Evolutionary conservation across 2,888 invertebrate genomes (phyloP).

Genomic region (Zootermopsis nevadensis): DNA sequence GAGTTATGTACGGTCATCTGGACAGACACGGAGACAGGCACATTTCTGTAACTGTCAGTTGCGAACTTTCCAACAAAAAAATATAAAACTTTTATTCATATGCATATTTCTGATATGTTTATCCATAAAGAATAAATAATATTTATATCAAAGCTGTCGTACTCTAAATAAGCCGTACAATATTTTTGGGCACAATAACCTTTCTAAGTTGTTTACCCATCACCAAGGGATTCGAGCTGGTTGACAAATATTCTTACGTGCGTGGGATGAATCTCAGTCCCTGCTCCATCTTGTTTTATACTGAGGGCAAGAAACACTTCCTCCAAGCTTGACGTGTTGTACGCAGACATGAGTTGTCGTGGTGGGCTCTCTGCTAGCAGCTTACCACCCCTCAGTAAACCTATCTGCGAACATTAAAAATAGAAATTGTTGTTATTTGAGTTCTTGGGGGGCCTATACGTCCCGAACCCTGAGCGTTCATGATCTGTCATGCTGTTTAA

Average conservation of each 20-base stretch:
- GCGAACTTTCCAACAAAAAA: too few species aligned
- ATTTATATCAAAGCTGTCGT: too few species aligned
- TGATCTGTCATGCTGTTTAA: too few species aligned
- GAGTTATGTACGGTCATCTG: too few species aligned
- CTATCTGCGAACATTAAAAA: constrained; percentile 73
- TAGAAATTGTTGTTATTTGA: background rate
- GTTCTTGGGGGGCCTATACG: too few species aligned
- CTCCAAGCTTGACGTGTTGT: constrained; percentile 81
- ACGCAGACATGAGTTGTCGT: constrained; percentile 73
- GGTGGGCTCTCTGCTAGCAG: constrained; percentile 89
- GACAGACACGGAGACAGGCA: too few species aligned
- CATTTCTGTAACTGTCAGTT: too few species aligned
- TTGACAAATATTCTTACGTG: background rate
- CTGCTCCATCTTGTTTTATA: constrained; percentile 66
- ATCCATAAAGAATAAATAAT: too few species aligned
- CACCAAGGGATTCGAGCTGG: background rate
- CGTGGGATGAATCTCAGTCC: background rate
- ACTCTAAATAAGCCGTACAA: too few species aligned
- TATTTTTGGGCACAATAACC: background rate
- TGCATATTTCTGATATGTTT: too few species aligned
- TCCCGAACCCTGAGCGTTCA: too few species aligned
- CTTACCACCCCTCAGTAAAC: constrained; percentile 87
- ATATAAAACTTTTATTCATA: too few species aligned
- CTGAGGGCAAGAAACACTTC: constrained; percentile 88
- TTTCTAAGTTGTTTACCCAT: background rate